phyloP scores from a whole-genome alignment of 2,888 invertebrate species.

The Trachelus tabidus region DNA sequence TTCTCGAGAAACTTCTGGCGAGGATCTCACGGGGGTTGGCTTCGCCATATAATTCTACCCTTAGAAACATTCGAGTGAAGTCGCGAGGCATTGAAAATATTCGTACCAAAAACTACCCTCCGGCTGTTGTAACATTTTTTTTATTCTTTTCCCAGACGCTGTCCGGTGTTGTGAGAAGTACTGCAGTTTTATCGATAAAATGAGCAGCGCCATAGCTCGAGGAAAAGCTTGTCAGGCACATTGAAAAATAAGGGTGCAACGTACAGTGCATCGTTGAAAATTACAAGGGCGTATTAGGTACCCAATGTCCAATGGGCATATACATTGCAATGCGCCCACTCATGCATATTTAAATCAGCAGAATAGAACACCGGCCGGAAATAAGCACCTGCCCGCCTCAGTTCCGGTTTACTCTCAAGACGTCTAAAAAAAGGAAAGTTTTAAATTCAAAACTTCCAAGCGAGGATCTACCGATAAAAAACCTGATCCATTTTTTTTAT shows the following conservation, averaged over 20 bases:
- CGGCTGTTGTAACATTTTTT: background rate
- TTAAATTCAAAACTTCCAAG: background rate
- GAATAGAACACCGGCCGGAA: constrained; percentile 52
- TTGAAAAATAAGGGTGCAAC: background rate
- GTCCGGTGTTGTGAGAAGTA: background rate
- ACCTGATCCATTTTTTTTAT: background rate
- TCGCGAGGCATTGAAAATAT: background rate
- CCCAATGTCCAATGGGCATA: constrained; percentile 50
- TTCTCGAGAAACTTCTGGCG: constrained; percentile 10
- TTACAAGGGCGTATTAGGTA: background rate
- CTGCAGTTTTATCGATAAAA: background rate
- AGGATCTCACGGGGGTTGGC: constrained; percentile 4
- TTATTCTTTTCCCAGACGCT: background rate
- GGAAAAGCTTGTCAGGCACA: background rate
- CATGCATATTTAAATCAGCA: constrained; percentile 25
- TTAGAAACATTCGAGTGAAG: background rate
- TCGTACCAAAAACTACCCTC: background rate
- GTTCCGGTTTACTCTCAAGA: constrained; percentile 21
- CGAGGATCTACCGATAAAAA: background rate
- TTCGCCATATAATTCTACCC: background rate
- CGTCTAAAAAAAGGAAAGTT: background rate
- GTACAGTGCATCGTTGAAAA: background rate
- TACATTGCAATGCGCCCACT: constrained; percentile 23
- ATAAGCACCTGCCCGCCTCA: constrained; percentile 56
- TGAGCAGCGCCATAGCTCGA: background rate